These are phyloP conservation scores for Rhabdomys dilectus DNA, from an alignment of 2,113 vertebrate species.

Conservation along the genomic window DNA sequence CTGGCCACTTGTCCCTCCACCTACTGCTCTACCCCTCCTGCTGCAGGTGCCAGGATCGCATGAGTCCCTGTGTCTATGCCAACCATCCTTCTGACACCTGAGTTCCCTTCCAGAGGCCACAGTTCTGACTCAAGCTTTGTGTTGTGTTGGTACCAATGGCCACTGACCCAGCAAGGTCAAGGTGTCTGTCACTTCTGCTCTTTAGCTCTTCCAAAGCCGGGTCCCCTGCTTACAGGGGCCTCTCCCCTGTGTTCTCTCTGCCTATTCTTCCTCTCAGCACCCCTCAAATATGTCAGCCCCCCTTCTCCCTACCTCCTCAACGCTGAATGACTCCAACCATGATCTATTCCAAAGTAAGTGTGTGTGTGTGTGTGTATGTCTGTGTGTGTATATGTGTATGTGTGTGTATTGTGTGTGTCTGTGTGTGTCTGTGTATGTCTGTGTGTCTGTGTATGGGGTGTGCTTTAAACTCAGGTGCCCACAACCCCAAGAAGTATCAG, in stretches of 20 bases:
- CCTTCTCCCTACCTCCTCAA: background rate
- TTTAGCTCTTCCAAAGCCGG: background rate
- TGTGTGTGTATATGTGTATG: background rate
- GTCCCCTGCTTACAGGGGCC: background rate
- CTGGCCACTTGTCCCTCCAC: background rate
- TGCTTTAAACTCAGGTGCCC: background rate
- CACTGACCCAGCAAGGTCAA: background rate
- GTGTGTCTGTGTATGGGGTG: background rate
- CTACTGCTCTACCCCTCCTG: background rate
- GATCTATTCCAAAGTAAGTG: background rate
- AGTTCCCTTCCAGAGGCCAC: background rate
- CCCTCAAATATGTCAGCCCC: fast-evolving
- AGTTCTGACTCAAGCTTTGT: background rate
- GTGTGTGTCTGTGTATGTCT: background rate
- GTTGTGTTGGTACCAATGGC: background rate
- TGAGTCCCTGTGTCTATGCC: background rate
- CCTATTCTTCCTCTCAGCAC: background rate
- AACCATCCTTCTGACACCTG: background rate
- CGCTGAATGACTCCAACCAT: background rate
- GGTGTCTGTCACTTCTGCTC: background rate
- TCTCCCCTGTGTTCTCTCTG: background rate
- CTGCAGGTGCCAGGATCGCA: too few species aligned
- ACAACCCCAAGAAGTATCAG: background rate
- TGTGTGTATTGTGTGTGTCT: background rate
- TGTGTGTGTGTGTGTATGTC: background rate